These are phyloP conservation scores for Drosophila parabipectinata DNA, from an alignment of 1,140 invertebrate genomes.

Conservation along the genomic window DNA sequence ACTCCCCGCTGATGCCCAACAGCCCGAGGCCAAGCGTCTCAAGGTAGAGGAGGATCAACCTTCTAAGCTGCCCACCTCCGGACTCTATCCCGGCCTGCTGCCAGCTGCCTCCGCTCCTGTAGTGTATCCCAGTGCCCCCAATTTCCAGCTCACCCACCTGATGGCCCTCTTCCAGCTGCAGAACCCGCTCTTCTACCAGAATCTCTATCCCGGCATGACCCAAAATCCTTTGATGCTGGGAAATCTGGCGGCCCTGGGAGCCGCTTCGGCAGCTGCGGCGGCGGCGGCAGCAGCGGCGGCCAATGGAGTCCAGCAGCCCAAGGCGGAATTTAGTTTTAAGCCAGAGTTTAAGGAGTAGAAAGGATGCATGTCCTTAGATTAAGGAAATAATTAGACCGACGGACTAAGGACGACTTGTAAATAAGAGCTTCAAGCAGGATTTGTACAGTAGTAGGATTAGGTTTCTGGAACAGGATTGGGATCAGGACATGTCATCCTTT, in stretches of 20 bases:
- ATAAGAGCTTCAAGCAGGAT: slow-evolving; percentile 43
- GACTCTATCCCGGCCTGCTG: slow-evolving; percentile 52
- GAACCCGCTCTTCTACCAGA: slow-evolving; percentile 83
- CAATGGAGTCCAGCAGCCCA: slow-evolving; percentile 57
- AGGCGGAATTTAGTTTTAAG: slow-evolving; percentile 68
- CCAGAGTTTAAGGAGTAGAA: slow-evolving; percentile 74
- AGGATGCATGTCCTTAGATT: slow-evolving; percentile 21
- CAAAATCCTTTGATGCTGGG: slow-evolving; percentile 57
- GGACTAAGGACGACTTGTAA: slow-evolving; percentile 36
- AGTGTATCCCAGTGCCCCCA: slow-evolving; percentile 56
- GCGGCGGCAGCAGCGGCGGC: slow-evolving; percentile 42
- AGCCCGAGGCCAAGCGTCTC: slow-evolving; percentile 60
- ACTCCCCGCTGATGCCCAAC: slow-evolving; percentile 60
- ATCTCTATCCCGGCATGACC: slow-evolving; percentile 69
- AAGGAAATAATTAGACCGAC: slow-evolving; percentile 37
- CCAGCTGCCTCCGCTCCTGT: slow-evolving; percentile 57
- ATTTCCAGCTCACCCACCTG: slow-evolving; percentile 77
- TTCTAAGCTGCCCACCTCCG: slow-evolving; percentile 3
- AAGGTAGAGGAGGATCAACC: slow-evolving; percentile 53
- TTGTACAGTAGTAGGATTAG: neutral
- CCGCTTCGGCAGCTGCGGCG: slow-evolving; percentile 68
- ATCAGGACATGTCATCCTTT: slow-evolving; percentile 27
- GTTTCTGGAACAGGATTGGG: slow-evolving; percentile 13
- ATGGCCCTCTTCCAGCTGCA: slow-evolving; percentile 81
- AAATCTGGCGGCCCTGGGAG: slow-evolving; percentile 69